Conservation (phyloP, 2,888 invertebrate species). For the Dastarcus helophoroides region DNA sequence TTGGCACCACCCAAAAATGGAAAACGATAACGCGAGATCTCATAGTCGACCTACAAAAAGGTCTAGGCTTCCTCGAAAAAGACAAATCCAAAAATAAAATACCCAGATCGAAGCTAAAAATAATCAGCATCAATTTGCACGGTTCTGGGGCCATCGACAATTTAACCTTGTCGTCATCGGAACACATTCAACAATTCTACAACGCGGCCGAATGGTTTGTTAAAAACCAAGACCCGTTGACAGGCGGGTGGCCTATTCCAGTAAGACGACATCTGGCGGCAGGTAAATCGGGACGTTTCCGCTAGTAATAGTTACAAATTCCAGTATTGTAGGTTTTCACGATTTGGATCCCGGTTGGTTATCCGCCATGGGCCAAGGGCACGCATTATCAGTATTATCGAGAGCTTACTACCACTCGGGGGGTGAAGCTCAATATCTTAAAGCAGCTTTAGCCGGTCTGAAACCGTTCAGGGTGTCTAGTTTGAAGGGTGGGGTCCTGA, state of each 20-base stretch:
- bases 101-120: constrained; percentile 59
- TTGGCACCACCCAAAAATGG: constrained; percentile 61
- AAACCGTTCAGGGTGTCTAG: constrained; percentile 65
- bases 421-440: constrained; percentile 63
- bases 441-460: constrained; percentile 70
- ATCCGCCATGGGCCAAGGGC: constrained; percentile 98
- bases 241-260: constrained; percentile 91
- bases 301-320: too few relatives aligned
- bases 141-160: constrained; percentile 62
- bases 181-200: constrained; percentile 85
- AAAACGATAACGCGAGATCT: constrained; percentile 75
- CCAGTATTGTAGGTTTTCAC: too few relatives aligned
- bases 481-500: constrained; percentile 69
- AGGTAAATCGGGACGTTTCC: constrained; percentile 63
- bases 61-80: constrained; percentile 56
- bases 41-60: constrained; percentile 84
- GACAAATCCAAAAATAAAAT: constrained; percentile 59
- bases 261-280: constrained; percentile 62
- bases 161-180: constrained; percentile 66
- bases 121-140: constrained; percentile 49
- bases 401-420: constrained; percentile 79
- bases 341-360: constrained; percentile 48
- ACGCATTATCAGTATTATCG: constrained; percentile 87
- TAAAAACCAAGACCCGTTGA: constrained; percentile 64
- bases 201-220: constrained; percentile 91